Conservation (phyloP, 23 tunicate genomes). For the Halocynthia roretzi region DNA sequence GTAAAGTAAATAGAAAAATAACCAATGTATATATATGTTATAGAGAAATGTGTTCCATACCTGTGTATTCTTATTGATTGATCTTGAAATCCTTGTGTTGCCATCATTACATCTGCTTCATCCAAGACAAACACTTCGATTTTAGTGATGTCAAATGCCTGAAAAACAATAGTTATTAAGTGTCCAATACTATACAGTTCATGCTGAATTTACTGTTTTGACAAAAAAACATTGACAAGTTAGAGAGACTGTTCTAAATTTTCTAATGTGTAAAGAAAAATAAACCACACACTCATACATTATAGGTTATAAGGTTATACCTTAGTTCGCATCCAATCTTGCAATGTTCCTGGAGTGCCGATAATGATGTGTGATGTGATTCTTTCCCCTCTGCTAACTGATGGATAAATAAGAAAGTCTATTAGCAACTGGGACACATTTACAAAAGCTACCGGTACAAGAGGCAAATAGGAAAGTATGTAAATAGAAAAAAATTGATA, state of each 20-base stretch:
- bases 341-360: conserved; percentile 97
- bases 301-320: neutral
- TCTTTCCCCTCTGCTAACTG: conserved; percentile 44
- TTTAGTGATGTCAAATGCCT: conserved; percentile 57
- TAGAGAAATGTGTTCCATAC: neutral
- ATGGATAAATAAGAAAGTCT: neutral
- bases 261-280: too few relatives aligned
- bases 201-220: too few relatives aligned
- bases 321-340: conserved; percentile 69
- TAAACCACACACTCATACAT: too few relatives aligned
- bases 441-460: neutral
- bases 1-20: neutral
- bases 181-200: too few relatives aligned
- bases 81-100: conserved; percentile 96
- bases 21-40: neutral
- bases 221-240: too few relatives aligned
- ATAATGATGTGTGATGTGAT: conserved; percentile 84
- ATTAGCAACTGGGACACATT: neutral
- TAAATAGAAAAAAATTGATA: neutral
- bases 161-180: neutral
- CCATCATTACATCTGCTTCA: conserved; percentile 99
- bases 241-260: too few relatives aligned
- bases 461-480: neutral
- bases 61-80: conserved; percentile 75
- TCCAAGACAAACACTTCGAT: conserved; percentile 94